Conservation (phyloP, 2,797 vertebrate species). For the Micropoecilia bifurca region DNA sequence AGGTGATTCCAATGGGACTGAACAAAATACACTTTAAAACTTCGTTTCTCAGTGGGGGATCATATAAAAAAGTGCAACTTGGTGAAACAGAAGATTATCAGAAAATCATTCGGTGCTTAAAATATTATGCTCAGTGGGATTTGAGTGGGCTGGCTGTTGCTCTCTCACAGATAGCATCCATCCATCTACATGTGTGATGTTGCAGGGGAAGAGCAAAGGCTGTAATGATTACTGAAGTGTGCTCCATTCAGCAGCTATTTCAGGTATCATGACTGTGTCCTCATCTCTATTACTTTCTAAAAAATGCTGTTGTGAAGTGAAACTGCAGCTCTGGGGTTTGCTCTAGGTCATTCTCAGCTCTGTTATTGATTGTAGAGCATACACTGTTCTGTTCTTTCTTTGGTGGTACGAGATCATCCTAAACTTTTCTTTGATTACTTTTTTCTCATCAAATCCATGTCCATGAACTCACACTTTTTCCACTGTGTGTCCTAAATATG, state of each 20-base stretch:
- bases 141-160: constrained; percentile 13
- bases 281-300: constrained; percentile 18
- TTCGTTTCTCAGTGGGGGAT: constrained; percentile 5
- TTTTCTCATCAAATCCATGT: constrained; percentile 33
- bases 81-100: constrained; percentile 7
- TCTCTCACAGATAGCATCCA: constrained; percentile 17
- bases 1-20: constrained; percentile 3
- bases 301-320: constrained; percentile 10
- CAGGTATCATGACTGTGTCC: neutral
- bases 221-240: constrained; percentile 9
- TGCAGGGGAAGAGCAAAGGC: constrained; percentile 2
- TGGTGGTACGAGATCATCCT: constrained; percentile 6
- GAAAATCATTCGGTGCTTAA: constrained; percentile 21
- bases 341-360: constrained; percentile 11
- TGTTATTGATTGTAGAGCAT: constrained; percentile 11
- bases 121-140: constrained; percentile 20
- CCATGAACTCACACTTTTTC: neutral
- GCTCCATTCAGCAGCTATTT: constrained; percentile 16
- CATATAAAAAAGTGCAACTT: constrained; percentile 14
- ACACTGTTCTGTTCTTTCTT: neutral
- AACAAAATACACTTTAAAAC: constrained; percentile 8
- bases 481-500: neutral
- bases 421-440: constrained; percentile 15
- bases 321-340: constrained; percentile 2
- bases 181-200: constrained; percentile 14